Base-by-base conservation (phyloP, 2,113 vertebrate genomes). In the Macaca fascicularis region DNA sequence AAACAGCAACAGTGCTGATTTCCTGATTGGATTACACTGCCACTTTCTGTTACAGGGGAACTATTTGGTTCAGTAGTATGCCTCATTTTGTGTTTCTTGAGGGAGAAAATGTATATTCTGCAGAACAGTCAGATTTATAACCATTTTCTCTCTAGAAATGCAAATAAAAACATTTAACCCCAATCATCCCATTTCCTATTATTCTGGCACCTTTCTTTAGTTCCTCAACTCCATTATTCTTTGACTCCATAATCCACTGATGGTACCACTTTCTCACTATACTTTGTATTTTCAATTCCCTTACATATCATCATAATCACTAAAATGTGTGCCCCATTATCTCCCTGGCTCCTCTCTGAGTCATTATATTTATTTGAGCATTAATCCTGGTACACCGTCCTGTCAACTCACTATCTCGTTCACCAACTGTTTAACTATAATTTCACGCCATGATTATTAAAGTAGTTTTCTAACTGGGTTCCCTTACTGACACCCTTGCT, bases 191-290 rank as follows among this genome's bases (percentile, higher is more conserved):
- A 96, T 85, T 74, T 88, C 78, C 67, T 69, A 67, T 93, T 83
- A 90, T 78, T 91, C 43, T 95, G 30, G 35, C 38, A 75, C 11
- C 80, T 88, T 94, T 25, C 27, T 93, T 88, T 93, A 90, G 76
- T 97, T 81, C 6, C 12, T 57, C 43, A 81, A 48, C 30, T 83
- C 52, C 16, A 55, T 22, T 94, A 35, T 69, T 96, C 86, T 94
- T 84, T 90, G 70, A 38, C 10, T 84, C 55, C 64, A 85, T 13
- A 97, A 87, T 20, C 20, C 48, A 93, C 3, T 67, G 48, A 88
- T 25, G 22, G 43, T 74, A 79, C 5, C 48, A 90, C 35, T 20
- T 72, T 48, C 48, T 87, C 40, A 74, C 7, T 55, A 43, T 6
- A 88, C n/a, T 43, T 88, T 19, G 23, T 43, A 81, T 70, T 94